A percentile compares a stretch with the other conserved stretches of the same genome.
Evolutionary conservation across 2,888 invertebrate species (phyloP).

Genomic region (Molanna angustata): DNA sequence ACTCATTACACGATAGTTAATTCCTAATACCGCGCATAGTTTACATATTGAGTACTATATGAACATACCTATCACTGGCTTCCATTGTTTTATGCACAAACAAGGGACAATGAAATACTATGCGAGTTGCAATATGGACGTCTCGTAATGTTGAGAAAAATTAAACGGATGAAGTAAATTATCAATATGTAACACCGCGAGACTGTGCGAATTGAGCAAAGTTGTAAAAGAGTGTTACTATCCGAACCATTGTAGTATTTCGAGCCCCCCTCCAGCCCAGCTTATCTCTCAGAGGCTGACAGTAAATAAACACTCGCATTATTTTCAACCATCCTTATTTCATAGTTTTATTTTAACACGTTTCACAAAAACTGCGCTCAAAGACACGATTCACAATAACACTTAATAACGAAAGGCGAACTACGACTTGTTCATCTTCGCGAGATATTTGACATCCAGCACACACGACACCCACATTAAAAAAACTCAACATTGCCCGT

Average conservation of each 20-base stretch:
- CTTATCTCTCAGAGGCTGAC: slow-evolving; percentile 29
- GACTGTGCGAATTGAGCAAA: slow-evolving; percentile 16
- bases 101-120: slow-evolving; percentile 27
- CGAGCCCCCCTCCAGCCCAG: slow-evolving; percentile 50
- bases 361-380: slow-evolving; percentile 9
- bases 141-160: slow-evolving; percentile 24
- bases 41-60: slow-evolving; percentile 18
- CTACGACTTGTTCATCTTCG: slow-evolving; percentile 41
- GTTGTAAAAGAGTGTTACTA: slow-evolving; percentile 55
- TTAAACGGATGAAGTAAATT: slow-evolving; percentile 22
- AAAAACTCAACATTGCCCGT: slow-evolving; percentile 43
- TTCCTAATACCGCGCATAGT: slow-evolving; percentile 23
- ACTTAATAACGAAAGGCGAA: slow-evolving; percentile 11
- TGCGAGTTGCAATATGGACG: slow-evolving; percentile 27
- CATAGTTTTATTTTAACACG: slow-evolving; percentile 10
- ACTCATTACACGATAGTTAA: slow-evolving; percentile 28
- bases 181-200: slow-evolving; percentile 20
- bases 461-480: slow-evolving; percentile 55
- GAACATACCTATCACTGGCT: slow-evolving; percentile 25
- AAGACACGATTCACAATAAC: slow-evolving; percentile 12
- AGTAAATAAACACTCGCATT: slow-evolving; percentile 30
- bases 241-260: slow-evolving; percentile 54
- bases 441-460: slow-evolving; percentile 54
- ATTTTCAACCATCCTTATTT: slow-evolving; percentile 15
- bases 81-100: slow-evolving; percentile 30